Base-by-base conservation (phyloP, 2,888 invertebrate species). In the Drosophila vallismaia region DNA sequence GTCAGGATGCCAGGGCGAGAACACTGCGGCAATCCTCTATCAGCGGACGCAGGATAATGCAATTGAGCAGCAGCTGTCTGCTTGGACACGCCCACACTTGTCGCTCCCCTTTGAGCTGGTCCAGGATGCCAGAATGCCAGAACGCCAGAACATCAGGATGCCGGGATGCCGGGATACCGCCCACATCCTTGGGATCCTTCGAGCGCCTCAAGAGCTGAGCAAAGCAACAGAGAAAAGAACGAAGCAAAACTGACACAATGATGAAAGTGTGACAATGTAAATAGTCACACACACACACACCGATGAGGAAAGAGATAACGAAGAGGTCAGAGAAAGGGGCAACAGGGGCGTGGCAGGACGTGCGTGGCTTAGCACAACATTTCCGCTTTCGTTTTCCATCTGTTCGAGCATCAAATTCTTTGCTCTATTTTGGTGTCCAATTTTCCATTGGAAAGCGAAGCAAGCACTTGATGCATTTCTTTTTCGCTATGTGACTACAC, bases 301-400 rank as follows among this genome's bases (percentile, higher is more conserved):
- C 50, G 51, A 53, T 45, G 55, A 44, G 33, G n/a, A 45, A 53
- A 31, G 12, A 46, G 53, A 53, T 31, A 68, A 28, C 12, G 38
- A 67, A 45, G 38, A 45, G 51, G 66, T 38, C 36, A 31, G 14
- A 42, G 24, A 28, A 26, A 24, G 10, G 50, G 24, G 46, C 24
- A 46, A 29, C 44, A 31, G 7, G 36, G 29, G 24, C 1, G 14
- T 28, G 64, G 28, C 66, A 52, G 40, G 44, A 54, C 58, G 64
- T 67, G 67, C 64, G 68, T 73, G 75, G 71, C 63, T 69, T 55
- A 74, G 77, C 67, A 70, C 71, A 62, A 72, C 67, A 77, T 80
- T 81, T 77, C 80, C 75, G 75, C 55, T 79, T 77, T 68, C 75
- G 75, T 66, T 75, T 56, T 70, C 64, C 70, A 70, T 53, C 73